These are phyloP conservation scores for Sylvicola fuscatus DNA, from an alignment of 2,888 invertebrate genomes.

Conservation along the genomic window DNA sequence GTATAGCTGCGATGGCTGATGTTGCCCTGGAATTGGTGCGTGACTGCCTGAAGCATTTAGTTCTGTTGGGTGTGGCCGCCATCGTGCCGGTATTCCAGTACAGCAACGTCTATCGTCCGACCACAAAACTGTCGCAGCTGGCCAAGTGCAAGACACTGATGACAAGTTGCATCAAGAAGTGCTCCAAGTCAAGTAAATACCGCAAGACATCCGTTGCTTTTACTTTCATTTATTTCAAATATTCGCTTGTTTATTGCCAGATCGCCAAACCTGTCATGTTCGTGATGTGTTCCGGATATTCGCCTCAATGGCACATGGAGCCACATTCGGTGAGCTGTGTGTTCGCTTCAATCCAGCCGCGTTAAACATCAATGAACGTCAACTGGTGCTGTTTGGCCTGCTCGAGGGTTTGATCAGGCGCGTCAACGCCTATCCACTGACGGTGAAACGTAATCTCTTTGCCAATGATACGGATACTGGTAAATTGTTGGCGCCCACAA, in stretches of 20 bases:
- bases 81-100: constrained; percentile 64
- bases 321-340: constrained; percentile 56
- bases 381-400: constrained; percentile 72
- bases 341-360: constrained; percentile 50
- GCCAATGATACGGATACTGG: constrained; percentile 7
- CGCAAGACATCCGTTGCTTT: too few relatives aligned
- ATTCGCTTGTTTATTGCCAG: too few relatives aligned
- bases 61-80: constrained; percentile 53
- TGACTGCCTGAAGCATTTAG: constrained; percentile 59
- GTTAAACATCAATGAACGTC: constrained; percentile 56
- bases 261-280: constrained; percentile 13
- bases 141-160: constrained; percentile 42
- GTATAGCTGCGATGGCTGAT: constrained; percentile 58
- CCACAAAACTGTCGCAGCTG: constrained; percentile 44
- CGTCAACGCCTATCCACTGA: constrained; percentile 46
- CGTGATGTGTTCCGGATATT: constrained; percentile 55
- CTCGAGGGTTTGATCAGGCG: constrained; percentile 63
- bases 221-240: too few relatives aligned
- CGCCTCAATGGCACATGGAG: constrained; percentile 55
- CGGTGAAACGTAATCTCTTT: constrained; percentile 17
- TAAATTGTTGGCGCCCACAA: neutral
- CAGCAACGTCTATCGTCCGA: constrained; percentile 54
- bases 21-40: constrained; percentile 65
- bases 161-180: constrained; percentile 45
- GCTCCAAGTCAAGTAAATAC: constrained; percentile 40